Evolutionary conservation across 2,113 vertebrate species (phyloP).

Genomic region (Catharus bicknelli): DNA sequence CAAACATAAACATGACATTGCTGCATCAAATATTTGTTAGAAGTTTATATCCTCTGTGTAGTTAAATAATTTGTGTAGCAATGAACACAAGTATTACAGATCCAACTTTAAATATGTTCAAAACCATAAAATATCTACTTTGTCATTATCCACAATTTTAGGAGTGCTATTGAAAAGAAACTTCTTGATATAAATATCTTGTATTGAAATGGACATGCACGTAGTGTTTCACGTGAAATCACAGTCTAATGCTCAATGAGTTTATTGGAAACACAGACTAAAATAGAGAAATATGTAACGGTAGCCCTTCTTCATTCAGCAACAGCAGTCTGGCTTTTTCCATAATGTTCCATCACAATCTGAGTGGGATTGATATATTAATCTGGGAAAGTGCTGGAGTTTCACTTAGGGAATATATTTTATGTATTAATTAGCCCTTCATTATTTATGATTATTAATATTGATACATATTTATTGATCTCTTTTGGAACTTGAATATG

Average conservation of each 20-base stretch:
- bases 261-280: not conserved
- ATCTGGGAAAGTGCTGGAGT: not conserved
- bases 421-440: not conserved
- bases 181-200: not conserved
- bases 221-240: not conserved
- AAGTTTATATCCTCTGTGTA: not conserved
- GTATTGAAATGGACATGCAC: not conserved
- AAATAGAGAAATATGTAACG: not conserved
- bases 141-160: not conserved
- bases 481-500: not conserved
- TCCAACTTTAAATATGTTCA: not conserved
- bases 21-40: not conserved
- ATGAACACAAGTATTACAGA: not conserved
- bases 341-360: not conserved
- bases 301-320: not conserved
- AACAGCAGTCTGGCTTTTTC: not conserved
- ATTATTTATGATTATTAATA: not conserved
- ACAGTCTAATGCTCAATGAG: not conserved
- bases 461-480: not conserved
- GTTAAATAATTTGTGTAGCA: not conserved
- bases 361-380: not conserved
- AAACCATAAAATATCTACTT: not conserved
- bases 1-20: rapidly evolving
- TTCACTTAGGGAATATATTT: not conserved
- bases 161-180: not conserved